Percentiles rank a stretch among this genome's conserved stretches.
Conservation (phyloP, 2,797 vertebrate species). For the Diglossa cyanea region DNA sequence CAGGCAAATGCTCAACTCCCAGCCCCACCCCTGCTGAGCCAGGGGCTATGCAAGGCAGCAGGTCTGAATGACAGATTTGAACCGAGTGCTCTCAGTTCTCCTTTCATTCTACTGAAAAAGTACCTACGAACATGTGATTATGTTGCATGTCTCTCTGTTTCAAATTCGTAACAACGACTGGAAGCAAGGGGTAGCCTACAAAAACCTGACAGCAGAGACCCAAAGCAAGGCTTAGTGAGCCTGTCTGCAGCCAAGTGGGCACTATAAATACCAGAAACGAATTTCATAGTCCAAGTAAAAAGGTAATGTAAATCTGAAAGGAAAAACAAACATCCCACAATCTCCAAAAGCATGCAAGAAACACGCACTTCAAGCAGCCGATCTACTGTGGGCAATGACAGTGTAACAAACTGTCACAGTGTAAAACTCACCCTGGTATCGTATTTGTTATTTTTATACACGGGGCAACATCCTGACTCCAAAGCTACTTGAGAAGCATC, state of each 20-base stretch:
- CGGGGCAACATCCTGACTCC: neutral
- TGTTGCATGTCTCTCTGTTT: neutral
- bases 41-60: neutral
- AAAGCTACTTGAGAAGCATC: neutral
- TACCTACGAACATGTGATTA: neutral
- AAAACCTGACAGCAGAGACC: neutral
- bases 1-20: fast-evolving
- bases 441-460: fast-evolving
- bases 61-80: neutral
- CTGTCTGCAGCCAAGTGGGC: neutral
- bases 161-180: neutral
- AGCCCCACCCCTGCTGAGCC: neutral
- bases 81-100: neutral
- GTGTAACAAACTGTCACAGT: neutral
- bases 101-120: neutral
- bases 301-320: neutral
- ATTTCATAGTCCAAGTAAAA: neutral
- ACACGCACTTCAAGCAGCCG: neutral
- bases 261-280: neutral
- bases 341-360: neutral
- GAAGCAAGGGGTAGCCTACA: neutral
- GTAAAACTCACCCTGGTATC: neutral
- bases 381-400: neutral
- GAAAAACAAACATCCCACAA: neutral
- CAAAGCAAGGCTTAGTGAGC: neutral